phyloP scores from a whole-genome alignment of 2,797 vertebrate species.

The Neostethus bicornis region DNA sequence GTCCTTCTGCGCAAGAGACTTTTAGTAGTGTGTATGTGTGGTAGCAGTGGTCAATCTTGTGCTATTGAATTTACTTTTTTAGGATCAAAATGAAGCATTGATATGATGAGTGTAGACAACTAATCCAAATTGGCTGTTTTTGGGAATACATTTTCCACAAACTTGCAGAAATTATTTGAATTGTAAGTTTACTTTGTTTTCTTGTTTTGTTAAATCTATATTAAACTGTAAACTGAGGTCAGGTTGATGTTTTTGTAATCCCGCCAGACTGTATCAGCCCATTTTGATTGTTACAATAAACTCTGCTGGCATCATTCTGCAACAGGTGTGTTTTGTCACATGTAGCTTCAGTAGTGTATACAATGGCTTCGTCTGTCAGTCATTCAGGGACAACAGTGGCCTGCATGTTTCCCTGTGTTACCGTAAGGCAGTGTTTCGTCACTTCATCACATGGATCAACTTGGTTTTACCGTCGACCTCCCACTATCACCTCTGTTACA shows the following conservation, averaged over 20 bases:
- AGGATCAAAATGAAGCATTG: slow-evolving; percentile 4
- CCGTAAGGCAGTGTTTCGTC: slow-evolving; percentile 52
- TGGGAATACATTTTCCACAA: slow-evolving; percentile 45
- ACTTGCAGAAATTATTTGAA: slow-evolving; percentile 40
- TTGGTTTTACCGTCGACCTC: slow-evolving; percentile 20
- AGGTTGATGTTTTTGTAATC: slow-evolving; percentile 61
- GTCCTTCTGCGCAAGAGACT: slow-evolving; percentile 11
- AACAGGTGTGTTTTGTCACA: slow-evolving; percentile 57
- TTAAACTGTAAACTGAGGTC: slow-evolving; percentile 60
- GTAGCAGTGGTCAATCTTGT: slow-evolving; percentile 8
- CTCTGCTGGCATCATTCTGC: slow-evolving; percentile 24
- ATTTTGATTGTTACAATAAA: slow-evolving; percentile 40
- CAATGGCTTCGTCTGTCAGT: slow-evolving; percentile 48
- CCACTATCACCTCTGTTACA: slow-evolving; percentile 21
- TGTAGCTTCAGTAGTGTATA: slow-evolving; percentile 47
- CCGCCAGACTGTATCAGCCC: slow-evolving; percentile 31
- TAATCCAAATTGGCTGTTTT: slow-evolving; percentile 49
- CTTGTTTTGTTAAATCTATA: slow-evolving; percentile 65
- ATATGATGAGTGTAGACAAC: slow-evolving; percentile 31
- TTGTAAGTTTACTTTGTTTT: slow-evolving; percentile 71
- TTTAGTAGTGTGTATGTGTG: slow-evolving; percentile 4
- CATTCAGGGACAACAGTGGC: slow-evolving; percentile 42
- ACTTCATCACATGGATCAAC: slow-evolving; percentile 16
- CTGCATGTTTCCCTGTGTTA: slow-evolving; percentile 42
- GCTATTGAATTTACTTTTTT: slow-evolving; percentile 21